Percentiles rank a stretch among this genome's conserved stretches.
Conservation (phyloP, 2,113 vertebrate genomes). For the Pollimyrus isidori region DNA sequence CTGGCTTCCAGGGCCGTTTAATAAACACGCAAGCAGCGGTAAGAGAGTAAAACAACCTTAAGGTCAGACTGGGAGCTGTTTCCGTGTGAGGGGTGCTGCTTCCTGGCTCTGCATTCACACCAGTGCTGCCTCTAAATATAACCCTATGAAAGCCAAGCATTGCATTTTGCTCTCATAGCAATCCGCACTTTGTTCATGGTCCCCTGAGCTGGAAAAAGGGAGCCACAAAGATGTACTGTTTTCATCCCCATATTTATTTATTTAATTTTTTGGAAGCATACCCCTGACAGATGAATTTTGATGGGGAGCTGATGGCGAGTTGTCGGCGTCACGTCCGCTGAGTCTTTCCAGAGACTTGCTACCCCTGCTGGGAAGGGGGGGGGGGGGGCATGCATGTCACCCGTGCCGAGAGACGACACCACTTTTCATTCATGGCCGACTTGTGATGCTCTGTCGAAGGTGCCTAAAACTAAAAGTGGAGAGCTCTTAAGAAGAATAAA, state of each 20-base stretch:
- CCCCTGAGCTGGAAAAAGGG: conserved; percentile 8
- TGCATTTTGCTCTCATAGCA: conserved; percentile 2
- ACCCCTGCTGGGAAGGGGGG: neutral
- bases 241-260: neutral
- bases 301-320: neutral
- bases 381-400: neutral
- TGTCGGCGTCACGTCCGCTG: neutral
- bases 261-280: neutral
- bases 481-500: neutral
- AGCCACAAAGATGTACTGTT: neutral
- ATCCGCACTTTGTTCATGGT: neutral
- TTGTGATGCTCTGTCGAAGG: neutral
- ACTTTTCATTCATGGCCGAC: neutral
- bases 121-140: neutral
- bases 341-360: neutral
- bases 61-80: neutral
- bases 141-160: neutral
- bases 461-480: neutral
- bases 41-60: neutral
- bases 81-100: neutral
- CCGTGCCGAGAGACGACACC: neutral
- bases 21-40: neutral
- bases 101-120: neutral
- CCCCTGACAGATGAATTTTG: conserved; percentile 2
- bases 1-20: neutral